Evolutionary conservation across 1,140 invertebrate genomes (phyloP).

Genomic region (Drosophila hydei): DNA sequence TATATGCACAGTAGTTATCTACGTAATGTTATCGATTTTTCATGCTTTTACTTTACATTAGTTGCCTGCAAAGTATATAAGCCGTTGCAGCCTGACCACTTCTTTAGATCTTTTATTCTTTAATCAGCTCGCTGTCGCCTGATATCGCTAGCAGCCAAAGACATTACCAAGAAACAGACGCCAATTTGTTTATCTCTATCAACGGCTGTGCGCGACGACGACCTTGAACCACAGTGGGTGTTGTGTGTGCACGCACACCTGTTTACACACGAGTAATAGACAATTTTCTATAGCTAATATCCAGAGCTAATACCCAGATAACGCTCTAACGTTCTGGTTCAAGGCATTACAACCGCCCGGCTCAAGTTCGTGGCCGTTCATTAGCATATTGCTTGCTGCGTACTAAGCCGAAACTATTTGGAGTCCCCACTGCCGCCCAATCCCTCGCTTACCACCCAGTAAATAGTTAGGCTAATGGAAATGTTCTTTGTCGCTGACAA

Average conservation of each 20-base stretch:
- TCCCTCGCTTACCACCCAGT: neutral
- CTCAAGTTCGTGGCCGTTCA: constrained; percentile 79
- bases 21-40: constrained; percentile 71
- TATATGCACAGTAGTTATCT: constrained; percentile 17
- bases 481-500: constrained; percentile 8
- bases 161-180: constrained; percentile 25
- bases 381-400: constrained; percentile 65
- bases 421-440: neutral
- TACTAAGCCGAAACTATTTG: constrained; percentile 35
- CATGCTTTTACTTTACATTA: constrained; percentile 36
- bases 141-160: constrained; percentile 26
- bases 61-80: constrained; percentile 20
- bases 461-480: constrained; percentile 70
- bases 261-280: constrained; percentile 58
- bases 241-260: constrained; percentile 51
- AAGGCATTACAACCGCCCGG: constrained; percentile 54
- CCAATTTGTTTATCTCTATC: constrained; percentile 32
- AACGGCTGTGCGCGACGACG: constrained; percentile 31
- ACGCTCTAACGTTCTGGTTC: constrained; percentile 33
- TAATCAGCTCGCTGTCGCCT: constrained; percentile 36
- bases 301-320: constrained; percentile 23
- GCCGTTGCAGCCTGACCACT: constrained; percentile 10
- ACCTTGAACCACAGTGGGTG: constrained; percentile 70
- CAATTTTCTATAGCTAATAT: constrained; percentile 59
- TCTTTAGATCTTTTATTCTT: constrained; percentile 13